Evolutionary conservation across 1,140 invertebrate species (phyloP).

Genomic region (Bombus impatiens): DNA sequence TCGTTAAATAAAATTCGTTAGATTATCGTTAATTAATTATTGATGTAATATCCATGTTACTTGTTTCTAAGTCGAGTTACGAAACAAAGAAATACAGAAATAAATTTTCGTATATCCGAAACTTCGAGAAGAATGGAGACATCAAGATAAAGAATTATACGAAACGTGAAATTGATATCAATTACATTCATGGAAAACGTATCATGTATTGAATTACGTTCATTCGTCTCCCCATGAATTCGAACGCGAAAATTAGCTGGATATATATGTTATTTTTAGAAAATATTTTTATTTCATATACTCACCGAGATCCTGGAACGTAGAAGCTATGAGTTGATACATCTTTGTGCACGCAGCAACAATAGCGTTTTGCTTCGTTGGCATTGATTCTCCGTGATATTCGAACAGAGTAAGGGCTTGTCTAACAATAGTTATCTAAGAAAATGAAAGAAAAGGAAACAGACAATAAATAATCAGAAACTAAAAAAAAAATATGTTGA

Average conservation of each 20-base stretch:
- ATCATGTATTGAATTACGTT: slow-evolving; percentile 15
- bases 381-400: slow-evolving; percentile 57
- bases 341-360: slow-evolving; percentile 52
- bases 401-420: slow-evolving; percentile 49
- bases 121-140: background rate
- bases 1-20: background rate
- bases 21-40: background rate
- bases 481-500: background rate
- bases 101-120: background rate
- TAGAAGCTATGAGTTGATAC: slow-evolving; percentile 57
- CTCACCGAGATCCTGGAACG: slow-evolving; percentile 37
- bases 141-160: background rate
- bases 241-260: background rate
- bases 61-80: background rate
- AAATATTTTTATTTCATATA: background rate
- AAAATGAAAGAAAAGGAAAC: background rate
- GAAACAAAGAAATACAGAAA: background rate
- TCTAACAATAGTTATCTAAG: slow-evolving; percentile 63
- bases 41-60: background rate
- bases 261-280: background rate
- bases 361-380: slow-evolving; percentile 61
- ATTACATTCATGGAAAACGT: slow-evolving; percentile 4
- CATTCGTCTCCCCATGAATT: background rate
- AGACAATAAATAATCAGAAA: background rate
- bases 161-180: background rate